Evolutionary conservation across 1,140 invertebrate genomes (phyloP).

Genomic region (Aleiodes sp.): DNA sequence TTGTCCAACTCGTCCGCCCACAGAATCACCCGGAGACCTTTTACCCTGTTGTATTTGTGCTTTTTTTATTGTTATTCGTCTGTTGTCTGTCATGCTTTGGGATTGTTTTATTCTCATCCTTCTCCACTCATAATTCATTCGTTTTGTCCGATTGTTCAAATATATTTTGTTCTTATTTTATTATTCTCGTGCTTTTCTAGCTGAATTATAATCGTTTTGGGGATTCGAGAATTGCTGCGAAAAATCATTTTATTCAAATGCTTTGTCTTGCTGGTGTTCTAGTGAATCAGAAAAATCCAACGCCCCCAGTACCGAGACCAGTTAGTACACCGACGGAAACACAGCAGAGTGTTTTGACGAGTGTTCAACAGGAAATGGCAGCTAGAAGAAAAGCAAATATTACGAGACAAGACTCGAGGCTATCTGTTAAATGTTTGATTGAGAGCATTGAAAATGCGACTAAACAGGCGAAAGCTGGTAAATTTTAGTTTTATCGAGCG

Average conservation of each 20-base stretch:
- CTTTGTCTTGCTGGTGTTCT: constrained; percentile 41
- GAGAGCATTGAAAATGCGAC: constrained; percentile 89
- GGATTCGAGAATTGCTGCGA: too few relatives aligned
- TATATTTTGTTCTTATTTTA: neutral
- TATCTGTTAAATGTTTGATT: constrained; percentile 89
- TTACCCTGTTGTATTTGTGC: neutral
- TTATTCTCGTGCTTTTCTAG: constrained; percentile 19
- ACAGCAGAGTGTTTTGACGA: constrained; percentile 65
- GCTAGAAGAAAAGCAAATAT: constrained; percentile 70
- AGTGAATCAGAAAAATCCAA: constrained; percentile 59
- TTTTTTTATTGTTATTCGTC: constrained; percentile 23
- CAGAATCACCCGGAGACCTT: neutral
- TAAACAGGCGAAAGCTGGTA: constrained; percentile 82
- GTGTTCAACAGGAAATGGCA: constrained; percentile 70
- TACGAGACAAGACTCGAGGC: constrained; percentile 77
- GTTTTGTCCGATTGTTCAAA: neutral
- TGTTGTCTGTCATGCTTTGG: neutral
- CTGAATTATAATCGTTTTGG: too few relatives aligned
- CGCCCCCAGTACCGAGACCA: constrained; percentile 46
- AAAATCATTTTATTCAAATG: neutral
- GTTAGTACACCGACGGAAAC: constrained; percentile 61
- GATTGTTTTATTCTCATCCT: neutral
- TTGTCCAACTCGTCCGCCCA: constrained; percentile 8
- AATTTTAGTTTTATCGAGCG: too few relatives aligned
- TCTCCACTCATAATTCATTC: neutral